Evolutionary conservation across 2,113 vertebrate species (phyloP).

Genomic region (Fregata magnificens): DNA sequence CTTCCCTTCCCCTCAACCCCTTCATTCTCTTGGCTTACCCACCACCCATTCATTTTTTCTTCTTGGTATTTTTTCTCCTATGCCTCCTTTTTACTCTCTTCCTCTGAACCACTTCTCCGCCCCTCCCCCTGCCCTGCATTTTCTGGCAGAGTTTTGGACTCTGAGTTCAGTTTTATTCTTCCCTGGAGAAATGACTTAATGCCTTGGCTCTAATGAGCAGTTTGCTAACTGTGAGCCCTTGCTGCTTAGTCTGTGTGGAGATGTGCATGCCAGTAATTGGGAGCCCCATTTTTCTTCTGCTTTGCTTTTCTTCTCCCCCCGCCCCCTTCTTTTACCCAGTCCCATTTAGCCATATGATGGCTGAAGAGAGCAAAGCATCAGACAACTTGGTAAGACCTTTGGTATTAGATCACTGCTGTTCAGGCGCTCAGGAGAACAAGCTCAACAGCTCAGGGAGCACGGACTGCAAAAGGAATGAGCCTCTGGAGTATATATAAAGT

Average conservation of each 20-base stretch:
- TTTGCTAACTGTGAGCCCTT: constrained; percentile 48
- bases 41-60: not conserved
- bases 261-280: constrained; percentile 42
- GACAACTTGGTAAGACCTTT: not conserved
- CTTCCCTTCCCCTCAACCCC: not conserved
- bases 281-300: constrained; percentile 48
- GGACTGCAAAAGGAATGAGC: not conserved
- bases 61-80: not conserved
- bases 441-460: not conserved
- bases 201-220: constrained; percentile 63
- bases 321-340: not conserved
- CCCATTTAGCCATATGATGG: not conserved
- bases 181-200: constrained; percentile 76
- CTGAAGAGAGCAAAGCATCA: not conserved
- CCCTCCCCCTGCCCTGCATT: constrained; percentile 25
- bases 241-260: constrained; percentile 51
- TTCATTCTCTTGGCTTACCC: not conserved
- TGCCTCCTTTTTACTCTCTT: not conserved
- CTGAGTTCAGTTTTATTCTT: constrained; percentile 61
- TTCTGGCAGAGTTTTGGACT: constrained; percentile 58
- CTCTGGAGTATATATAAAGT: not conserved
- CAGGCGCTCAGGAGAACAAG: not conserved
- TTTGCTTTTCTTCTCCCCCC: not conserved
- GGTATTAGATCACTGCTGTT: not conserved
- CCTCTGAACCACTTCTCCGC: not conserved